Evolutionary conservation across 2,888 invertebrate species (phyloP).

Genomic region (Sisyra nigra): DNA sequence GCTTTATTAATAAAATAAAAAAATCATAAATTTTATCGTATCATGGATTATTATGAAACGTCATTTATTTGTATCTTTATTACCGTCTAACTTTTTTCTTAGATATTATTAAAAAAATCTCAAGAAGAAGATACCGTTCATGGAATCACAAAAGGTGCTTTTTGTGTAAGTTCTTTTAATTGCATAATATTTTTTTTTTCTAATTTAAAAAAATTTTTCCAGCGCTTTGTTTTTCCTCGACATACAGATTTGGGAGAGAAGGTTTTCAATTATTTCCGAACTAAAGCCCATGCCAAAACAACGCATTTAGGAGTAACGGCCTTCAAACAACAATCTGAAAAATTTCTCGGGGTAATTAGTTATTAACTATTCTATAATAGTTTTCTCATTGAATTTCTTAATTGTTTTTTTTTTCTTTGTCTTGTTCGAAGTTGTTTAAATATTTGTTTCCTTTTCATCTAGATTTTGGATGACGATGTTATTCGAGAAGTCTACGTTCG

Average conservation of each 20-base stretch:
- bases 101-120: conserved; percentile 54
- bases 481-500: conserved; percentile 54
- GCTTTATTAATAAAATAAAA: too few species aligned
- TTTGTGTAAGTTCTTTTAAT: conserved; percentile 30
- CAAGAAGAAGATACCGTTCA: conserved; percentile 52
- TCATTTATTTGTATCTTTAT: too few species aligned
- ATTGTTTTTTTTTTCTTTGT: background rate
- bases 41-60: too few species aligned
- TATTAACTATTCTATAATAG: background rate
- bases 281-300: conserved; percentile 40
- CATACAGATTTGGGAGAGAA: conserved; percentile 54
- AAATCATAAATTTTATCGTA: too few species aligned
- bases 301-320: conserved; percentile 40
- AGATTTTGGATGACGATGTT: conserved; percentile 33
- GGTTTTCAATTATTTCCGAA: conserved; percentile 47
- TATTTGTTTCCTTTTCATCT: conserved; percentile 9
- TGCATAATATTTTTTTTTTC: conserved; percentile 7
- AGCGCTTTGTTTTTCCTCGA: conserved; percentile 65
- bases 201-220: too few species aligned
- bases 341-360: conserved; percentile 31
- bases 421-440: too few species aligned
- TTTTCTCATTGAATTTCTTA: background rate
- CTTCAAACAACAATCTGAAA: conserved; percentile 62
- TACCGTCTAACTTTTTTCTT: conserved; percentile 23
- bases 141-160: conserved; percentile 52